Conservation (phyloP, 2,797 vertebrate genomes). For the Alectoris magna region DNA sequence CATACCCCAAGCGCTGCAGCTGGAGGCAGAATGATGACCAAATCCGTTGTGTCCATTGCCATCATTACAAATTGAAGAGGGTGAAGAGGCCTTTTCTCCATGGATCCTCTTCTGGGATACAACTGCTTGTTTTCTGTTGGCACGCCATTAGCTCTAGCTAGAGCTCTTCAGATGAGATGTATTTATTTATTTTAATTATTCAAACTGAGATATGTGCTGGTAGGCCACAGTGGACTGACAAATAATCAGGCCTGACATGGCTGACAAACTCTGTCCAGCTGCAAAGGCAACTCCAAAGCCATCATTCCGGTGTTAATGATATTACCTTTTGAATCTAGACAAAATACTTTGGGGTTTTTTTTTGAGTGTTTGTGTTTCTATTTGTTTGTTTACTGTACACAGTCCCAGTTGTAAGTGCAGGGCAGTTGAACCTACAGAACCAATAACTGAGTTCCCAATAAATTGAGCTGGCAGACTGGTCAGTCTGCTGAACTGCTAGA, state of each 20-base stretch:
- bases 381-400: background rate
- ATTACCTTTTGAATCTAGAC: background rate
- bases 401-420: background rate
- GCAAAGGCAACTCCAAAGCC: background rate
- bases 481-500: background rate
- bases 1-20: background rate
- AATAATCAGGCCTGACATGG: background rate
- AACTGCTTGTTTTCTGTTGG: background rate
- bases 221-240: accelerated
- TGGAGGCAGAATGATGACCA: background rate
- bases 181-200: background rate
- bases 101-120: background rate
- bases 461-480: background rate
- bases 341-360: background rate
- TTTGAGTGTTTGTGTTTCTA: background rate
- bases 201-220: background rate
- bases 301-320: background rate
- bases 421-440: background rate
- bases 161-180: background rate
- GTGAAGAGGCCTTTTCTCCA: accelerated
- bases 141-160: background rate
- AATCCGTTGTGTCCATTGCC: background rate
- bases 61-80: background rate
- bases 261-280: background rate
- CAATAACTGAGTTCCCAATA: background rate